phyloP scores from a whole-genome alignment of 1,140 invertebrate genomes.

The Scaptomyza hsui region DNA sequence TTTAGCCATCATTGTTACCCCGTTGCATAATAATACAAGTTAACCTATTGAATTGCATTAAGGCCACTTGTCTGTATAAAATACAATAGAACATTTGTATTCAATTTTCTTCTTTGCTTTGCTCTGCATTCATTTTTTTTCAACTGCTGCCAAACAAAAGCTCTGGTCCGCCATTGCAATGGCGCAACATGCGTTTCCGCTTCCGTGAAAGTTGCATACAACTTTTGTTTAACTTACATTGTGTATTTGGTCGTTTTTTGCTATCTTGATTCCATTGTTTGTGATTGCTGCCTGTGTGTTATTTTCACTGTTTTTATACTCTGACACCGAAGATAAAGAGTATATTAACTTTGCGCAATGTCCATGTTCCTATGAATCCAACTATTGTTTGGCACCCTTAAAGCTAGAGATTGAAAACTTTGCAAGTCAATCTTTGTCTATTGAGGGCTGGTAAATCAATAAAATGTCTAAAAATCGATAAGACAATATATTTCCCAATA shows the following conservation, averaged over 20 bases:
- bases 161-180: conserved; percentile 50
- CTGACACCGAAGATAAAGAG: too few relatives aligned
- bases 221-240: conserved; percentile 77
- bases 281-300: too few relatives aligned
- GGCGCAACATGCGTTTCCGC: conserved; percentile 72
- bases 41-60: conserved; percentile 75
- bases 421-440: too few relatives aligned
- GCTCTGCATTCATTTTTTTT: conserved; percentile 34
- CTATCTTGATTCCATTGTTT: too few relatives aligned
- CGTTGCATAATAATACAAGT: conserved; percentile 58
- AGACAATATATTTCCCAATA: too few relatives aligned
- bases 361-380: too few relatives aligned
- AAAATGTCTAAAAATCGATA: too few relatives aligned
- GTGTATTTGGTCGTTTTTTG: conserved; percentile 28
- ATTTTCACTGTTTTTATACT: too few relatives aligned
- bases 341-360: too few relatives aligned
- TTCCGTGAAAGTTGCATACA: conserved; percentile 69
- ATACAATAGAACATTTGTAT: conserved; percentile 34
- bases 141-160: conserved; percentile 60
- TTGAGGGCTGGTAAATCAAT: too few relatives aligned
- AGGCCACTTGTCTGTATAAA: conserved; percentile 55
- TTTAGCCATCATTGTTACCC: conserved; percentile 48
- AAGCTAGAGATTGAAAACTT: too few relatives aligned
- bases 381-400: too few relatives aligned
- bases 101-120: conserved; percentile 1